phyloP scores from a whole-genome alignment of 2,113 vertebrate species.

The Microcebus tavaratra region DNA sequence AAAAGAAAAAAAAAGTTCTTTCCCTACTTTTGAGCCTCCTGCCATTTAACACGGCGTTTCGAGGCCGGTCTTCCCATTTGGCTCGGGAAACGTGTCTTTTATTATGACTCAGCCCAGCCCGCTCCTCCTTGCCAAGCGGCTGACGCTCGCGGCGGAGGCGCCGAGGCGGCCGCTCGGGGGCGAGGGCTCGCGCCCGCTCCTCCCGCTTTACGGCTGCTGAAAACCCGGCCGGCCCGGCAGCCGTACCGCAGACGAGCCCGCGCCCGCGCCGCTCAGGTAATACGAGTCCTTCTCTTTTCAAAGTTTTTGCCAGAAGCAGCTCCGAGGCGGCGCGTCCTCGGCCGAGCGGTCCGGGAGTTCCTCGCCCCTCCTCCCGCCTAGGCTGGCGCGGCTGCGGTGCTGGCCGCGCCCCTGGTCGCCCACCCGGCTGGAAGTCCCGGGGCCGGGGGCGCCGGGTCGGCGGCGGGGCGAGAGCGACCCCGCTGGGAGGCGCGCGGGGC shows the following conservation, averaged over 20 bases:
- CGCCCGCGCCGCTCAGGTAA: conserved; percentile 75
- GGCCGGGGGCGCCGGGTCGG: not conserved
- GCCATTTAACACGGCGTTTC: not conserved
- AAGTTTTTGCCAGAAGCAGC: not conserved
- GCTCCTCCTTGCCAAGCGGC: not conserved
- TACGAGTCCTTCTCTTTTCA: not conserved
- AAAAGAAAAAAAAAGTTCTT: not conserved
- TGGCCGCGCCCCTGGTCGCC: not conserved
- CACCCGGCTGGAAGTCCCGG: not conserved
- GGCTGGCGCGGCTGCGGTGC: not conserved
- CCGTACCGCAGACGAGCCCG: conserved; percentile 70
- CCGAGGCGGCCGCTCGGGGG: conserved; percentile 27
- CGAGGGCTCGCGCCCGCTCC: conserved; percentile 29
- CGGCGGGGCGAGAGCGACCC: not conserved
- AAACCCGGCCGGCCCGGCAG: conserved; percentile 74
- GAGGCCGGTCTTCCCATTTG: not conserved
- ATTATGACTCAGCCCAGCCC: conserved; percentile 55
- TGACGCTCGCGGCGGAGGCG: conserved; percentile 9
- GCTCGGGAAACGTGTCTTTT: not conserved
- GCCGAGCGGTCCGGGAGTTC: not conserved
- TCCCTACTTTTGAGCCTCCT: not conserved
- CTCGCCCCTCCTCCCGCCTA: no score
- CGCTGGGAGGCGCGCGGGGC: not conserved
- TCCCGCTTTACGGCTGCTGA: conserved; percentile 84
- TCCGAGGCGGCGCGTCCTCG: not conserved